Evolutionary conservation across 2,797 vertebrate species (phyloP), one percentile per base, ranked within the genome.

Genomic region (Thamnophis elegans): DNA sequence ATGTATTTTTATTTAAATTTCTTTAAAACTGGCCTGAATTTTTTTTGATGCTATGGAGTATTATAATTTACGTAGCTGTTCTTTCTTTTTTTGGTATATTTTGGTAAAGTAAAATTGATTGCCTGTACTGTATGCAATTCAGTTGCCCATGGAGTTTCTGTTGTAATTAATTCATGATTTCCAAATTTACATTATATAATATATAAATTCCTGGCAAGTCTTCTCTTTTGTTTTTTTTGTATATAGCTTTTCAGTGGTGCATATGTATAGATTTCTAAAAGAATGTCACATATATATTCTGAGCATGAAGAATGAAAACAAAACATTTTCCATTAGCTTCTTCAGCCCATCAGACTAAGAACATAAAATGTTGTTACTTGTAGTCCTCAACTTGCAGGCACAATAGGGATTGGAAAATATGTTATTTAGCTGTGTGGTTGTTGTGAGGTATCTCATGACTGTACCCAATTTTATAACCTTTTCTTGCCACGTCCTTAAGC

Each of bases 1-100:
- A 88, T 95, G 14, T 94, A 94, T 92, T 93, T 94, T 73, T 91
- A 85, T 95, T 95, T 55, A 92, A 56, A 92, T 36, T 62, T 47
- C 25, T 60, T 91, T 82, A 60, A 62, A 62, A 42, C 20, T 91
- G 94, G 42, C 65, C 90, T 88, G 47, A 55, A 18, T 92, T 92
- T 90, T 90, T 93, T 82, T 92, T 90, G 51, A 87, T 90, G 93
- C 58, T 92, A 10, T 87, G 62, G 18, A 56, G 87, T 59, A 53
- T 68, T 95, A 90, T 36, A 91, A 56, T 92, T 93, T n/a, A 59
- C 51, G 5, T n/a, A 42, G n/a, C 16, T 47, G 36, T 62, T 56
- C 47, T 91, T n/a, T 32, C 42, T 12, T 88, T 88, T 88, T 62
- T 16, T 53, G 32, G 4, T 58, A 90, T 87, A 90, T 58, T 91